Evolutionary conservation across 2,113 vertebrate genomes (phyloP).

Genomic region (Mesocricetus auratus): DNA sequence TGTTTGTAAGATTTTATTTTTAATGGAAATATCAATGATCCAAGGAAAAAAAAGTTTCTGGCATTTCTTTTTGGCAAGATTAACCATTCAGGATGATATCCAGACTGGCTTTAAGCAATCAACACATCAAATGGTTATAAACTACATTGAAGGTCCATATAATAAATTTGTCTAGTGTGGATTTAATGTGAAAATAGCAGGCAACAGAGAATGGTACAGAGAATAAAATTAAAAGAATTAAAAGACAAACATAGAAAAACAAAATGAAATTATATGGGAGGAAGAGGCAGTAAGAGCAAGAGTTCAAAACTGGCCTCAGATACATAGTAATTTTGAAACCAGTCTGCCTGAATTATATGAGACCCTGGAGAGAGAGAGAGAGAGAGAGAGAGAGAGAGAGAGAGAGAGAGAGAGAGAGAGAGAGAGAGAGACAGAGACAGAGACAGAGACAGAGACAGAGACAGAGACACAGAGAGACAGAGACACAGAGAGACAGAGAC

Average conservation of each 20-base stretch:
- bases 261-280: not conserved
- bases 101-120: not conserved
- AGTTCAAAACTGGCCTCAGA: not conserved
- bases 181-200: constrained; percentile 26
- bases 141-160: not conserved
- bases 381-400: not conserved
- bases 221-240: constrained; percentile 6
- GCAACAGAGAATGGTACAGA: not conserved
- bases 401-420: too few species aligned
- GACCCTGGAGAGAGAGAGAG: not conserved
- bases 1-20: not conserved
- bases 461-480: too few species aligned
- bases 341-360: not conserved
- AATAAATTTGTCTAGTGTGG: not conserved
- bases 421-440: not conserved
- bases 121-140: constrained; percentile 12
- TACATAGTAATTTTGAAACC: not conserved
- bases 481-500: too few species aligned
- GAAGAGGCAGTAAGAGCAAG: not conserved
- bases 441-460: not conserved
- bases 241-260: not conserved
- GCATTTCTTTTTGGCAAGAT: not conserved
- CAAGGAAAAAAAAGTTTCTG: not conserved
- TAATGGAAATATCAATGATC: not conserved
- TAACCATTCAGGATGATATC: not conserved